Conservation (phyloP, 2,888 invertebrate species). For the Plemyria rubiginata region DNA sequence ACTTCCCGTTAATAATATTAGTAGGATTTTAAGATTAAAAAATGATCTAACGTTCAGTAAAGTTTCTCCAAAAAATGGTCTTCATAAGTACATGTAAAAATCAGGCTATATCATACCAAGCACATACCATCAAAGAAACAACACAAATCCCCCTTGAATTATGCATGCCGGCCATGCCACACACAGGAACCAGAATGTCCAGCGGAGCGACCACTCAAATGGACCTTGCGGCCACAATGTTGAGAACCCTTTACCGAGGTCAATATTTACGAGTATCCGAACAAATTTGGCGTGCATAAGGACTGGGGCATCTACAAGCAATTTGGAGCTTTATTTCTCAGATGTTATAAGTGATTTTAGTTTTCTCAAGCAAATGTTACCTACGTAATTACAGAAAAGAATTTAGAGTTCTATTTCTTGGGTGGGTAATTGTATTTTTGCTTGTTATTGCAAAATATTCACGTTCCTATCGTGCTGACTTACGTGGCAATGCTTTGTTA, state of each 20-base stretch:
- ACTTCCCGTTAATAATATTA: no score
- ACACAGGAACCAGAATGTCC: constrained; percentile 41
- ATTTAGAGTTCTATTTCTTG: constrained; percentile 20
- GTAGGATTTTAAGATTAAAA: no score
- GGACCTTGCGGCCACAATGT: constrained; percentile 44
- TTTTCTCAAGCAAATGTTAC: neutral
- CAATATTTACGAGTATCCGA: constrained; percentile 69
- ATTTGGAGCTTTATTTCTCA: constrained; percentile 19
- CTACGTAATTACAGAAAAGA: neutral
- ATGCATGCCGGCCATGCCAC: constrained; percentile 37
- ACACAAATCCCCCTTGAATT: constrained; percentile 40
- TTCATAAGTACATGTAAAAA: neutral
- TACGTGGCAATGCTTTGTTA: no score
- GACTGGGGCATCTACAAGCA: constrained; percentile 11
- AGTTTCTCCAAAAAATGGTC: no score
- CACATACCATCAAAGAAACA: constrained; percentile 29
- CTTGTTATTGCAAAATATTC: neutral
- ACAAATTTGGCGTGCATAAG: constrained; percentile 57
- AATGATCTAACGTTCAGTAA: no score
- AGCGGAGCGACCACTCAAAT: constrained; percentile 42
- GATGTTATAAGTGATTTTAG: constrained; percentile 25
- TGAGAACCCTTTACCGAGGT: constrained; percentile 63
- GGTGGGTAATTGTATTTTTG: constrained; percentile 3
- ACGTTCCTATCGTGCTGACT: no score
- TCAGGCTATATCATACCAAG: neutral